Evolutionary conservation across 37 sponge, comb jelly and placozoan species (phyloP), one percentile per base, ranked within the genome.

Genomic region (Halisarca cf. caerulea): DNA sequence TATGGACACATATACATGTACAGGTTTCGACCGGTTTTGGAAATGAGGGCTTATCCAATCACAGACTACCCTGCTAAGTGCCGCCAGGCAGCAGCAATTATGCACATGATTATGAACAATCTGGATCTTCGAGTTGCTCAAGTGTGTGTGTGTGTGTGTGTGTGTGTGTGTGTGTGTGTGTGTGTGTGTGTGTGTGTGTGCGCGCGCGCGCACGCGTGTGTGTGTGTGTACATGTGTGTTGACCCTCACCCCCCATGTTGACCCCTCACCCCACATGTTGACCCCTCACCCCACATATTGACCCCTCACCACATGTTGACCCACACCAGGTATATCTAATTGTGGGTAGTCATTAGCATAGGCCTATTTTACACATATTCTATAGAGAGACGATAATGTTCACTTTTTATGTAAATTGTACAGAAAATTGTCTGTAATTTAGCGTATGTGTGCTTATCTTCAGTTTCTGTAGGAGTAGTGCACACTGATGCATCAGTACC

Each of bases 21-120:
- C 79, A 83, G 97, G 0, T 91, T 96, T 69, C 47, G 86, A 0
- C 97, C 97, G 2, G 59, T 70, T 0, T 14, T 96, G 28, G 86
- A 77, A 0, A 96, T 96, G 95, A 91, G 85, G 79, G 99, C 99
- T 2, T 98, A 98, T 68, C 99, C 99, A 28, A 87, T 98, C 58
- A 27, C 85, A 20, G 91, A 92, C 62, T 98, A 98, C 77, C 95
- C 97, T 15, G 78, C 89, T 47, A 80, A 85, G 37, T 86, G 86
- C 54, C 44, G 36, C 38, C 87, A 79, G 39, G 99, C 96, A 24
- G 99, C 99, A 82, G 99, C 94, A 62, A 90, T 98, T 33, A 98
- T 98, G 92, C 96, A 92, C 83, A 98, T 98, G 99, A 91, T 98
- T 54, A 98, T 98, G 99, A 98, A 98, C 82, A 98, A 98, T 79